These are phyloP conservation scores for Sinella curviseta DNA, from an alignment of 1,140 invertebrate species.

Conservation along the genomic window DNA sequence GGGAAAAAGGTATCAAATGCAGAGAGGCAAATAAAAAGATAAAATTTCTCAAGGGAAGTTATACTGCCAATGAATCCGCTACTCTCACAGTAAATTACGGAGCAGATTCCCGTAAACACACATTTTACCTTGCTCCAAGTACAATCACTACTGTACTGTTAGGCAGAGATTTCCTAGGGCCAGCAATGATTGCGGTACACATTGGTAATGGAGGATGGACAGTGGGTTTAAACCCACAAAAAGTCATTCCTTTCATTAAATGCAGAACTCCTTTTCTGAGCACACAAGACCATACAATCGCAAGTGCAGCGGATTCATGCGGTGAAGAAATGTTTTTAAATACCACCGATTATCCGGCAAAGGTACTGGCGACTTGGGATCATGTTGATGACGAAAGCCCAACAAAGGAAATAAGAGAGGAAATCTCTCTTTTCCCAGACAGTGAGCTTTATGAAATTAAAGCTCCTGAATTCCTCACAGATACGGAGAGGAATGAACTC, in stretches of 20 bases:
- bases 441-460: neutral
- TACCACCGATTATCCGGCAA: neutral
- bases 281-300: neutral
- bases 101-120: neutral
- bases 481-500: neutral
- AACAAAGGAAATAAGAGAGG: neutral
- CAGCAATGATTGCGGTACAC: constrained; percentile 9
- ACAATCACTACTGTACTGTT: constrained; percentile 16
- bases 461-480: neutral
- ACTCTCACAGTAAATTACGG: neutral
- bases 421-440: neutral
- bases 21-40: neutral
- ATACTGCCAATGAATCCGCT: neutral
- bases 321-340: neutral
- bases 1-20: constrained; percentile 12
- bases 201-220: constrained; percentile 27
- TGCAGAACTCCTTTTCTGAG: neutral
- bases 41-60: neutral
- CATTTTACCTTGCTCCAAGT: constrained; percentile 12
- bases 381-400: neutral
- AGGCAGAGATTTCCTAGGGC: constrained; percentile 38
- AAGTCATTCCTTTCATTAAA: neutral
- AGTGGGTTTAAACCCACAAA: neutral
- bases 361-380: neutral
- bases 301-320: neutral